Conservation (phyloP, 2,888 invertebrate genomes). For the Crematogaster levior region DNA sequence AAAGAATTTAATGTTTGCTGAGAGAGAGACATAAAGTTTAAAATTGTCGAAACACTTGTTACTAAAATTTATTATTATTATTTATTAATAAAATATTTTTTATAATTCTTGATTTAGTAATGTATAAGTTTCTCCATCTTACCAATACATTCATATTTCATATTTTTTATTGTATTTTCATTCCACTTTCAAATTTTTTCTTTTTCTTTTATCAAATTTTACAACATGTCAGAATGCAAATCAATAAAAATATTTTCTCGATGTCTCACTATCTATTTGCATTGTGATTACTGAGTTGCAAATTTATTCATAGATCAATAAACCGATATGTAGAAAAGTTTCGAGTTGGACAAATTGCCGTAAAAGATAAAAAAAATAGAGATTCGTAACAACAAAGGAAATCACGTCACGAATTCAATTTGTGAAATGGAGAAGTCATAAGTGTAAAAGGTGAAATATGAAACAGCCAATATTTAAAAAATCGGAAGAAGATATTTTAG, state of each 20-base stretch:
- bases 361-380: background rate
- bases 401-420: background rate
- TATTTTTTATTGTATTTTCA: background rate
- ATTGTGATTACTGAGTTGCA: constrained; percentile 2
- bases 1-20: background rate
- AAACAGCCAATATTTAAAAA: background rate
- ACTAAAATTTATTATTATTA: background rate
- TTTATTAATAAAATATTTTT: background rate
- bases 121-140: background rate
- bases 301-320: constrained; percentile 45
- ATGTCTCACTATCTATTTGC: constrained; percentile 15
- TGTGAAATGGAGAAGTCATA: background rate
- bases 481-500: background rate
- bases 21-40: background rate
- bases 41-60: background rate
- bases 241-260: constrained; percentile 18
- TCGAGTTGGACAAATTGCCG: background rate
- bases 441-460: background rate
- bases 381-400: background rate
- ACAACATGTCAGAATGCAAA: constrained; percentile 7
- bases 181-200: background rate
- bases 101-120: background rate
- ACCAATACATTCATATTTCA: background rate
- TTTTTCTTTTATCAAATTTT: background rate
- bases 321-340: constrained; percentile 38